Evolutionary conservation across 2,888 invertebrate genomes (phyloP), one percentile per base, ranked within the genome.

Genomic region (Phymatocera aterrima): DNA sequence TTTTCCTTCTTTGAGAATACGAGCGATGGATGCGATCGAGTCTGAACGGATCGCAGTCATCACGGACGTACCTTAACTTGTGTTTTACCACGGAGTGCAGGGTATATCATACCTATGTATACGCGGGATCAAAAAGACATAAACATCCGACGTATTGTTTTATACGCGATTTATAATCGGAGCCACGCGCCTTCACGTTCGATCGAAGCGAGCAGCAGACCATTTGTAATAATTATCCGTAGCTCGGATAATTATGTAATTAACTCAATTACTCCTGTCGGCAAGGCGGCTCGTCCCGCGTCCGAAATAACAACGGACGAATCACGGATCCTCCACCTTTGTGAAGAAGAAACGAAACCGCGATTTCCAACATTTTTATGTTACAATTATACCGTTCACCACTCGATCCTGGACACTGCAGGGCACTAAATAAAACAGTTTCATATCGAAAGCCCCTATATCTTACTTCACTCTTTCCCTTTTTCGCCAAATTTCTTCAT

Each of bases 211-310:
- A 75, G 40, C 57, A 37, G 34, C 24, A 70, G 80, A 81, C 80
- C 82, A 85, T 83, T 81, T 80, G 84, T 85, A 85, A 87, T 87
- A 86, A 87, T 85, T 82, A 85, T 84, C 85, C 81, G 79, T 79
- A 68, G 31, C 80, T 81, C 79, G 80, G 82, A 83, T 87, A 88
- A 87, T 88, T 87, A 87, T 84, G 84, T 87, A 85, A 87, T 88
- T 88, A 88, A 85, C 83, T 85, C 85, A 83, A 87, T 88, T 86
- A 86, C 84, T 79, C 80, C 81, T 72, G 74, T 82, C 80, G 83
- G 81, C 61, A 37, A 15, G 51, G 51, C 79, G 79, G 78, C 79
- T n/a, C n/a, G n/a, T n/a, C n/a, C n/a, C 74, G 80, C 65, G 80
- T 78, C 78, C 79, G 81, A 82, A 84, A 82, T 83, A 83, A 84